Conservation (phyloP, 2,888 invertebrate genomes). For the Metopia argyrocephala region DNA sequence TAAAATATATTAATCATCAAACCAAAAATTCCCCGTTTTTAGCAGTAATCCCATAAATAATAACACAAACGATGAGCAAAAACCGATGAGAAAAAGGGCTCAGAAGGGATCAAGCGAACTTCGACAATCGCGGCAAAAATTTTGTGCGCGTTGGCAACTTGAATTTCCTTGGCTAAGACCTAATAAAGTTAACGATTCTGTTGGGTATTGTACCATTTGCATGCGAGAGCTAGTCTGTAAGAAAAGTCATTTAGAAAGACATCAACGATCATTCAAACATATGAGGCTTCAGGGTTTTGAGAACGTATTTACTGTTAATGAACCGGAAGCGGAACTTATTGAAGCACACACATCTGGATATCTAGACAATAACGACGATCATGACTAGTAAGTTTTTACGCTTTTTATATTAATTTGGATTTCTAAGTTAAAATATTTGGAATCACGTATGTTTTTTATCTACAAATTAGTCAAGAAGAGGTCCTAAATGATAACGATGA, state of each 20-base stretch:
- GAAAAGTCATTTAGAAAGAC: constrained; percentile 67
- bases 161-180: constrained; percentile 67
- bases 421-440: not conserved
- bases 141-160: constrained; percentile 64
- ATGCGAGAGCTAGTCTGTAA: constrained; percentile 66
- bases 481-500: constrained; percentile 54
- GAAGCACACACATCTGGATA: constrained; percentile 57
- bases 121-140: constrained; percentile 64
- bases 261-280: constrained; percentile 66
- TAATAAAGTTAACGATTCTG: constrained; percentile 64
- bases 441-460: too few species aligned
- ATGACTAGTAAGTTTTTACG: constrained; percentile 27
- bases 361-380: constrained; percentile 31
- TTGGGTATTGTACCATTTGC: constrained; percentile 66
- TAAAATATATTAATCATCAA: not conserved
- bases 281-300: constrained; percentile 63
- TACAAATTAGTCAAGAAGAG: constrained; percentile 51
- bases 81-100: constrained; percentile 45
- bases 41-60: constrained; percentile 27
- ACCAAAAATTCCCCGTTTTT: constrained; percentile 17
- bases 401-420: too few species aligned
- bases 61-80: constrained; percentile 17
- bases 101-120: constrained; percentile 41
- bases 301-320: constrained; percentile 59
- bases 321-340: constrained; percentile 57